Percentiles rank a stretch among this genome's conserved stretches.
Evolutionary conservation across 2,888 invertebrate species (phyloP).

Genomic region (Leptarthrus brevirostris): DNA sequence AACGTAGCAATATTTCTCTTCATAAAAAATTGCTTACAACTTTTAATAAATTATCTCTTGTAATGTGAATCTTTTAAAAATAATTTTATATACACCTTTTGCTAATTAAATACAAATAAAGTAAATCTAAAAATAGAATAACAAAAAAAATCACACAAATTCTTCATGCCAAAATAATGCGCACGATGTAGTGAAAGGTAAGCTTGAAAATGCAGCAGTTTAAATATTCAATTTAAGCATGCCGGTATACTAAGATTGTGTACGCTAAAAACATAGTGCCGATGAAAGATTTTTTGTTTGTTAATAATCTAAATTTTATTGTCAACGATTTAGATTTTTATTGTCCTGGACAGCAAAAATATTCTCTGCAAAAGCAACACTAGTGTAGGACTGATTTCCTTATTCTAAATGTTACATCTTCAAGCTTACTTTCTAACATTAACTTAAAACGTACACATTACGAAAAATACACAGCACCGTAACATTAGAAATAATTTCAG

Average conservation of each 20-base stretch:
- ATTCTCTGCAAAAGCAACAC: background rate
- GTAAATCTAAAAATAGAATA: background rate
- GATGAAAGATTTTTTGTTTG: too few relatives aligned
- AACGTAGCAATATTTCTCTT: too few relatives aligned
- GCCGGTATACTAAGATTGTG: too few relatives aligned
- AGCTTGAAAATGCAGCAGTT: conserved; percentile 25
- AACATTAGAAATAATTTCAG: conserved; percentile 14
- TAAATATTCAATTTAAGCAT: too few relatives aligned
- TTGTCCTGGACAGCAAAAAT: conserved; percentile 19
- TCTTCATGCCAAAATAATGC: background rate
- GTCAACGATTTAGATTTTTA: conserved; percentile 7
- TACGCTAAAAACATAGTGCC: too few relatives aligned
- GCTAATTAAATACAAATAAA: background rate
- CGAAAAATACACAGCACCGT: conserved; percentile 32
- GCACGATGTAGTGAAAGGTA: conserved; percentile 5
- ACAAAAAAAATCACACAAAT: background rate
- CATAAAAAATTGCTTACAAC: conserved; percentile 50
- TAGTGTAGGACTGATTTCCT: background rate
- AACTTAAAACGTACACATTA: conserved; percentile 4
- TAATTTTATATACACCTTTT: too few relatives aligned
- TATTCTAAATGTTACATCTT: conserved; percentile 12
- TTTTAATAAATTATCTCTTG: conserved; percentile 14
- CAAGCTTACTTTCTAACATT: conserved; percentile 38
- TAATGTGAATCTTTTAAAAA: too few relatives aligned
- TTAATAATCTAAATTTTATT: too few relatives aligned